These are phyloP conservation scores for Leucophora obtusa DNA, from an alignment of 2,888 invertebrate species.

Conservation along the genomic window DNA sequence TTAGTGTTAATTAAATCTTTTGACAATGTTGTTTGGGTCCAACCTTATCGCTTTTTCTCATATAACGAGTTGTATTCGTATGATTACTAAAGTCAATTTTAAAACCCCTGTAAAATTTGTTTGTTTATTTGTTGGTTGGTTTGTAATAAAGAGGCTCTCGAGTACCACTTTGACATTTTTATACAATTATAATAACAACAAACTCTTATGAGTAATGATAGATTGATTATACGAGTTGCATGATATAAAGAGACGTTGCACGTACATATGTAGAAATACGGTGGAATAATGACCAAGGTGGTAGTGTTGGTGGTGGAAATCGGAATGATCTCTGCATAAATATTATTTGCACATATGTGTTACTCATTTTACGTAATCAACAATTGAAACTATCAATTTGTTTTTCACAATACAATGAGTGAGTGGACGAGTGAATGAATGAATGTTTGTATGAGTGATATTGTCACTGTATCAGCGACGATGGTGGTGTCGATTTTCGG, in stretches of 20 bases:
- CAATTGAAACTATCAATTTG: constrained; percentile 61
- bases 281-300: neutral
- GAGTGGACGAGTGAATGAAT: neutral
- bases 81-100: neutral
- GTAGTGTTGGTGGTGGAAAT: constrained; percentile 23
- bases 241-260: neutral
- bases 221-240: constrained; percentile 27
- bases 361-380: constrained; percentile 65
- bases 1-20: constrained; percentile 38
- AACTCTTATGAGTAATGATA: constrained; percentile 49
- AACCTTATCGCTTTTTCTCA: neutral
- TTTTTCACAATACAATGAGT: constrained; percentile 6
- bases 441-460: neutral
- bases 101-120: neutral
- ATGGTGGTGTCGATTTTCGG: constrained; percentile 13
- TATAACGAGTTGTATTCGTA: too few species aligned
- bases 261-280: neutral
- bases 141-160: constrained; percentile 30
- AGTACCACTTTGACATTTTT: constrained; percentile 52
- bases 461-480: neutral
- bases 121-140: constrained; percentile 19
- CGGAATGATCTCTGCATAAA: constrained; percentile 15
- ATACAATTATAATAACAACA: constrained; percentile 47
- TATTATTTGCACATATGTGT: constrained; percentile 65
- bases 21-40: neutral